A percentile compares a stretch with the other conserved stretches of the same genome.
These are phyloP conservation scores for Carcinoscorpius rotundicauda DNA, from an alignment of 1,140 invertebrate genomes.

Conservation along the genomic window DNA sequence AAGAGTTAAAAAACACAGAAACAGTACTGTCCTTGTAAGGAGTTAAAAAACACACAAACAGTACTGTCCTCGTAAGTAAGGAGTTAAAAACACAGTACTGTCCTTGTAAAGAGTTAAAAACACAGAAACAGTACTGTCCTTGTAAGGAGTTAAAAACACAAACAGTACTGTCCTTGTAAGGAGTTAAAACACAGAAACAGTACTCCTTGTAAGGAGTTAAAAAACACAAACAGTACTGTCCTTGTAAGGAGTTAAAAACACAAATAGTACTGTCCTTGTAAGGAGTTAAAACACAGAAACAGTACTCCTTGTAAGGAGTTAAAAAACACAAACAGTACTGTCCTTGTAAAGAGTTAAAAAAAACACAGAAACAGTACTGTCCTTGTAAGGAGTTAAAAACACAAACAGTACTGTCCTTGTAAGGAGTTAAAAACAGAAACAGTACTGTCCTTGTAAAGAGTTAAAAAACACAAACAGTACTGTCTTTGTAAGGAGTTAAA, in stretches of 20 bases:
- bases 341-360: not conserved
- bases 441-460: too few relatives aligned
- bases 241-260: not conserved
- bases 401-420: not conserved
- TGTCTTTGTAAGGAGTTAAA: not conserved
- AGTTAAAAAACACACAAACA: not conserved
- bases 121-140: not conserved
- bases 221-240: not conserved
- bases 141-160: not conserved
- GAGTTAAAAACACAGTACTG: not conserved
- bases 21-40: not conserved
- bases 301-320: too few relatives aligned
- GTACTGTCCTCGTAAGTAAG: too few relatives aligned
- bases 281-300: not conserved
- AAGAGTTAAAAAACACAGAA: not conserved
- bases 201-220: not conserved
- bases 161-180: not conserved
- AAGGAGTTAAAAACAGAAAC: conserved; percentile 2
- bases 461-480: not conserved
- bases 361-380: not conserved
- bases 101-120: not conserved
- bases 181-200: not conserved
- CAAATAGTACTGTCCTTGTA: not conserved
- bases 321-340: not conserved
- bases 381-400: not conserved